These are phyloP conservation scores for Clinocottus analis DNA, from an alignment of 2,113 vertebrate genomes.

Conservation along the genomic window DNA sequence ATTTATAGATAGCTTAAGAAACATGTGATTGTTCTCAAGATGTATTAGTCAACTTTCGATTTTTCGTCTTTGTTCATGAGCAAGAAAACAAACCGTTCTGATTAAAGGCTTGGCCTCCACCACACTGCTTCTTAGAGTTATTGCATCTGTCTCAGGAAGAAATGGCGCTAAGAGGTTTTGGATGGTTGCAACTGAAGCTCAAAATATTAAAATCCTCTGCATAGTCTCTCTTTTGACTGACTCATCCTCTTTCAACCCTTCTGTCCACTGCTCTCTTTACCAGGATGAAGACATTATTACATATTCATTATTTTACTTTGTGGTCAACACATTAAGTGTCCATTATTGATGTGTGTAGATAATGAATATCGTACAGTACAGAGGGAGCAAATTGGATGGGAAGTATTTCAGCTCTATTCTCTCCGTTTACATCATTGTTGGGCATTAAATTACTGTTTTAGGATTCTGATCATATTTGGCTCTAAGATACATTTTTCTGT, in stretches of 20 bases:
- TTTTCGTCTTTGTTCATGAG: not conserved
- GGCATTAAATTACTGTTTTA: too few species aligned
- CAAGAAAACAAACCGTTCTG: not conserved
- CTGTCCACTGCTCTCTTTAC: constrained; percentile 90
- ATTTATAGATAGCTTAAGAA: not conserved
- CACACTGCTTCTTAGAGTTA: not conserved
- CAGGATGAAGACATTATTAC: constrained; percentile 84
- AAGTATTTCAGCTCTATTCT: not conserved
- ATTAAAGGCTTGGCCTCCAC: not conserved
- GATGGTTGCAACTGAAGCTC: not conserved
- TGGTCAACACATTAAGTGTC: not conserved
- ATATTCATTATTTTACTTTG: not conserved
- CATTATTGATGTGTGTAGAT: not conserved
- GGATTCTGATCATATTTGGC: too few species aligned
- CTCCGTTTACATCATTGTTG: too few species aligned
- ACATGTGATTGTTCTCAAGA: not conserved
- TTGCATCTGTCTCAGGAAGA: not conserved
- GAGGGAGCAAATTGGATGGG: not conserved
- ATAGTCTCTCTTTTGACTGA: constrained; percentile 86
- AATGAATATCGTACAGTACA: not conserved
- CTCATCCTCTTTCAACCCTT: constrained; percentile 81
- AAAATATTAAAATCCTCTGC: constrained; percentile 47
- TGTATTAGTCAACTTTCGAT: not conserved
- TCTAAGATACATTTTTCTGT: too few species aligned
- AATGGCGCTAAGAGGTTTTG: not conserved